A percentile compares a stretch with the other conserved stretches of the same genome.
phyloP scores from a whole-genome alignment of 2,797 vertebrate species.

The Acanthopagrus latus region DNA sequence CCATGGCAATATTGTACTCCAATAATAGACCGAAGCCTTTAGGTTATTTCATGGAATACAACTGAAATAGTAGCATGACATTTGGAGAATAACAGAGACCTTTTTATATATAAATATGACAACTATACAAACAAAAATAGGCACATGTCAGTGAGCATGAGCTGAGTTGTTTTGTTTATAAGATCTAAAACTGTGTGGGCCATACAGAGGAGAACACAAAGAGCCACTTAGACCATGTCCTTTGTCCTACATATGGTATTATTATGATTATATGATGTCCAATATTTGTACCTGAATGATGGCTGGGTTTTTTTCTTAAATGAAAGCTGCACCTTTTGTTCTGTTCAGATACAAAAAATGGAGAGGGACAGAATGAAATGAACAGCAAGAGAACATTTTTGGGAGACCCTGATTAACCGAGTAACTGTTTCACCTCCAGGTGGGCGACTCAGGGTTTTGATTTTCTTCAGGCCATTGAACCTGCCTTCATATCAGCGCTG shows the following conservation, averaged over 20 bases:
- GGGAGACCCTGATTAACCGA: background rate
- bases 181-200: background rate
- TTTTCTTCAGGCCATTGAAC: conserved; percentile 98
- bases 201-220: background rate
- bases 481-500: conserved; percentile 96
- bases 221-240: background rate
- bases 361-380: background rate
- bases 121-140: conserved; percentile 13
- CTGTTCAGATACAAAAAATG: background rate
- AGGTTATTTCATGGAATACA: conserved; percentile 16
- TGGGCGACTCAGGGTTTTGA: conserved; percentile 99
- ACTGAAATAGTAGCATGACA: background rate
- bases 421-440: conserved; percentile 77
- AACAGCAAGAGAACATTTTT: background rate
- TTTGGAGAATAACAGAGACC: background rate
- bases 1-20: conserved; percentile 32
- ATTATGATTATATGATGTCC: too few species aligned
- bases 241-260: too few species aligned
- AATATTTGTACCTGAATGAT: background rate
- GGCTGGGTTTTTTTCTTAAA: too few species aligned
- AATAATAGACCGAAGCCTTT: conserved; percentile 12
- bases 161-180: background rate
- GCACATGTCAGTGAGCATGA: background rate
- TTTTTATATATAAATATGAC: background rate
- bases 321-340: background rate